Evolutionary conservation across 2,888 invertebrate genomes (phyloP).

Genomic region (Cerastis rubricosa): DNA sequence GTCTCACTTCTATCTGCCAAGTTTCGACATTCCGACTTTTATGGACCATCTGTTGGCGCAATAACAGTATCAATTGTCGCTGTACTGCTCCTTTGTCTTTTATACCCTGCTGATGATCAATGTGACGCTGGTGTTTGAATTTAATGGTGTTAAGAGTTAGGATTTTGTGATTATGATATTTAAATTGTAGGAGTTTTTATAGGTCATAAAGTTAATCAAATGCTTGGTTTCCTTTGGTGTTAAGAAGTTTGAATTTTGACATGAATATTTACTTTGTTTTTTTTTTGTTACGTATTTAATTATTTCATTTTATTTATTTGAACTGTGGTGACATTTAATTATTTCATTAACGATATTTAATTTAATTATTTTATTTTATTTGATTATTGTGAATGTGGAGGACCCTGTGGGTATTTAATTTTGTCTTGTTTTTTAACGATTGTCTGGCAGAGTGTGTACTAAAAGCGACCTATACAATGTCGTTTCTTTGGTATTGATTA

Average conservation of each 20-base stretch:
- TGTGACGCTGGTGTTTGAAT: constrained; percentile 37
- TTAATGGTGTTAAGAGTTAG: background rate
- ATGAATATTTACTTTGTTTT: no score
- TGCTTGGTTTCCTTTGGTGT: background rate
- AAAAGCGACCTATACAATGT: no score
- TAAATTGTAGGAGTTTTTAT: background rate
- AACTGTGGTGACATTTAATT: no score
- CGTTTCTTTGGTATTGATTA: no score
- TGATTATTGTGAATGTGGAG: no score
- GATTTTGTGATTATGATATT: constrained; percentile 11
- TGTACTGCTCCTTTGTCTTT: constrained; percentile 74
- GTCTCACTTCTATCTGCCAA: constrained; percentile 75
- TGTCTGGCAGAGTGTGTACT: no score
- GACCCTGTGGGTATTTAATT: no score
- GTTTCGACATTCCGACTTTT: constrained; percentile 83
- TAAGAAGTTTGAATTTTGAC: background rate
- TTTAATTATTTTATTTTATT: no score
- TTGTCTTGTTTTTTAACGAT: no score
- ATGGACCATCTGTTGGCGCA: constrained; percentile 80
- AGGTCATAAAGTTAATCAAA: background rate
- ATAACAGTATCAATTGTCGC: constrained; percentile 69
- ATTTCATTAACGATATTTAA: no score
- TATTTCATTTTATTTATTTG: no score
- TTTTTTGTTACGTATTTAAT: no score
- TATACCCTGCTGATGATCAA: constrained; percentile 61